Evolutionary conservation across 2,797 vertebrate genomes (phyloP), one percentile per base, ranked within the genome.

Genomic region (Xenentodon cancila): DNA sequence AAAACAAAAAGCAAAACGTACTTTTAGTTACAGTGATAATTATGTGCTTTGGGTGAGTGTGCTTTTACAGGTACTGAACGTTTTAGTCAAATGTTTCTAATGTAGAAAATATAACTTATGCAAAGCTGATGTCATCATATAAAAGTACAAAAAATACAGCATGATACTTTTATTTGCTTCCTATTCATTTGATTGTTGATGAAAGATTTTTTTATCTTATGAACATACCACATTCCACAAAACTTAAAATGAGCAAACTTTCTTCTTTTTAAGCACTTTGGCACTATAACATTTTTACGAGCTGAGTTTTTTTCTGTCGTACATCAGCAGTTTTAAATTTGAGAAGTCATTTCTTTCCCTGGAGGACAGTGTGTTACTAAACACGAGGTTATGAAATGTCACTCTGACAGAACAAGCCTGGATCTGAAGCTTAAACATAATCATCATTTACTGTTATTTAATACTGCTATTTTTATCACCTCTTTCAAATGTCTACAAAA

Each of bases 401-500:
- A 32, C 27, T 46, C 53, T 76, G 27, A 64, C 45, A 57, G 52
- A 18, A 68, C 54, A 56, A 7, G 22, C 71, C 70, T 72, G 53
- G 46, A 70, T 59, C 47, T 16, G 27, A 70, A 11, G 18, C 52
- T 61, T 27, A 48, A 80, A 73, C 30, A 2, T 37, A 2, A 37
- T 13, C 9, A 11, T 13, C 4, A 11, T 34, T 8, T 34, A 11
- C 7, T 5, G 32, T 34, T 34, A n/a, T n/a, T n/a, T n/a, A n/a
- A n/a, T 8, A 34, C 2, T 8, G 32, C 9, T 11, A 34, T 34
- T 34, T 34, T 34, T 6, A 34, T 34, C 9, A 34, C 7, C 34
- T 37, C 34, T 37, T 11, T 37, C 9, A 37, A 37, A 37, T 37
- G 34, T 37, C 34, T 37, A 37, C 34, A 37, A 37, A n/a, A n/a